These are phyloP conservation scores for Menidia beryllina DNA, from an alignment of 2,113 vertebrate genomes.

Conservation along the genomic window DNA sequence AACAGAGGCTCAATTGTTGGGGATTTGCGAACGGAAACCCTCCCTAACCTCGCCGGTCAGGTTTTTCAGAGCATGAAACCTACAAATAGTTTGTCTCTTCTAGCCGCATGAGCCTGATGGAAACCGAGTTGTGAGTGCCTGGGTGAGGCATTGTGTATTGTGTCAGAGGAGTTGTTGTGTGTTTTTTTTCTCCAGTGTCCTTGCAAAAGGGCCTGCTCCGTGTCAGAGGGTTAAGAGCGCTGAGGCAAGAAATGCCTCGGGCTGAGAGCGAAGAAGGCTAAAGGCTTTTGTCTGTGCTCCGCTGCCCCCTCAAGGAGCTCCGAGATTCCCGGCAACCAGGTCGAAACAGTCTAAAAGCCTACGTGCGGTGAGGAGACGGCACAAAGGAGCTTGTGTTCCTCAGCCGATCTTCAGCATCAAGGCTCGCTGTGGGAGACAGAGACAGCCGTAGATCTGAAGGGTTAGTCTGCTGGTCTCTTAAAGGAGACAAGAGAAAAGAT, in stretches of 20 bases:
- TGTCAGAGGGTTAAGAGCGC: constrained; percentile 76
- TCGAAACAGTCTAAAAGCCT: constrained; percentile 49
- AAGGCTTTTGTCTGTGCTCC: constrained; percentile 77
- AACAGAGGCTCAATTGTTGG: constrained; percentile 12
- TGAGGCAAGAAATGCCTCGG: constrained; percentile 66
- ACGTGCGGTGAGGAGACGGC: constrained; percentile 34
- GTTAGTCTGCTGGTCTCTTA: constrained; percentile 39
- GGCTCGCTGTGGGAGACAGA: constrained; percentile 39
- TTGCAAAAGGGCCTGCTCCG: constrained; percentile 48
- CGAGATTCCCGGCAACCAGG: constrained; percentile 76
- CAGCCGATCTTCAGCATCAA: constrained; percentile 66
- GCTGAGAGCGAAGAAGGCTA: constrained; percentile 63
- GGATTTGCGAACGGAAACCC: background rate
- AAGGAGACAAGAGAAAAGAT: constrained; percentile 25
- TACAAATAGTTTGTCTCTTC: background rate
- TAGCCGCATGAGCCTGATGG: background rate
- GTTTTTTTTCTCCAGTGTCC: constrained; percentile 67
- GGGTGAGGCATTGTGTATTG: constrained; percentile 35
- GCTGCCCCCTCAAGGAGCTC: constrained; percentile 62
- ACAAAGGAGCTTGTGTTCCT: constrained; percentile 68
- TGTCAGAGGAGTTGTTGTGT: constrained; percentile 60
- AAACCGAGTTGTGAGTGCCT: constrained; percentile 5
- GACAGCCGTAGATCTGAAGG: constrained; percentile 12
- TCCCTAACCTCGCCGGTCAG: background rate
- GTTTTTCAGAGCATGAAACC: background rate